A percentile compares a stretch with the other conserved stretches of the same genome.
Conservation (phyloP, 2,797 vertebrate genomes). For the Graptemys geographica region DNA sequence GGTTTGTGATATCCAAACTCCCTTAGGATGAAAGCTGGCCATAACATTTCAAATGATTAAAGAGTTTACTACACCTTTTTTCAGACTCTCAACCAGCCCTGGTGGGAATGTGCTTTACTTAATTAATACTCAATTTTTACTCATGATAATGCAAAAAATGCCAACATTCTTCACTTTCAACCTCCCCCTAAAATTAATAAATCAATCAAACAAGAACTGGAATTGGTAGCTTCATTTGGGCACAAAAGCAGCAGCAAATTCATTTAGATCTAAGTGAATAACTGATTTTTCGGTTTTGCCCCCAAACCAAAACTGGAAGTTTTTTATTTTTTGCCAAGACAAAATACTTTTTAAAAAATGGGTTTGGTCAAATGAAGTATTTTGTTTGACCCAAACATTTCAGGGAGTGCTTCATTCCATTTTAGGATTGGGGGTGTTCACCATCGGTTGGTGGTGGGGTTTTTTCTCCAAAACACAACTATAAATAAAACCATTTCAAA, state of each 20-base stretch:
- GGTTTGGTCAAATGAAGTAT: background rate
- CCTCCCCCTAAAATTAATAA: background rate
- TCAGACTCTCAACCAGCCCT: background rate
- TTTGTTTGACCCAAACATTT: background rate
- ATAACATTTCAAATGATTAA: background rate
- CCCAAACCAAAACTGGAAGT: background rate
- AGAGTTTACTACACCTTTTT: background rate
- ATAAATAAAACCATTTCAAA: too few relatives aligned
- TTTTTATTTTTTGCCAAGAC: background rate
- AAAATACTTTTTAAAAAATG: background rate
- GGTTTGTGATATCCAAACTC: background rate
- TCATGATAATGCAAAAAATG: background rate
- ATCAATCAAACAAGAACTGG: background rate
- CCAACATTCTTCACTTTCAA: fast-evolving
- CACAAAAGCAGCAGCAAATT: background rate
- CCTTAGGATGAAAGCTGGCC: background rate
- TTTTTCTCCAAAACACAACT: too few relatives aligned
- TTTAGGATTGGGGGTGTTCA: background rate
- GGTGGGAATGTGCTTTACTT: background rate
- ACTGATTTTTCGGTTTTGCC: background rate
- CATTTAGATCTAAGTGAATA: background rate
- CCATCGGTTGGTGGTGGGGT: background rate
- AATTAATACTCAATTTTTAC: background rate
- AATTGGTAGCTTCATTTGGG: background rate
- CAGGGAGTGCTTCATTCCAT: background rate